Evolutionary conservation across 1,140 invertebrate species (phyloP), one percentile per base, ranked within the genome.

Genomic region (Hypothenemus hampei): DNA sequence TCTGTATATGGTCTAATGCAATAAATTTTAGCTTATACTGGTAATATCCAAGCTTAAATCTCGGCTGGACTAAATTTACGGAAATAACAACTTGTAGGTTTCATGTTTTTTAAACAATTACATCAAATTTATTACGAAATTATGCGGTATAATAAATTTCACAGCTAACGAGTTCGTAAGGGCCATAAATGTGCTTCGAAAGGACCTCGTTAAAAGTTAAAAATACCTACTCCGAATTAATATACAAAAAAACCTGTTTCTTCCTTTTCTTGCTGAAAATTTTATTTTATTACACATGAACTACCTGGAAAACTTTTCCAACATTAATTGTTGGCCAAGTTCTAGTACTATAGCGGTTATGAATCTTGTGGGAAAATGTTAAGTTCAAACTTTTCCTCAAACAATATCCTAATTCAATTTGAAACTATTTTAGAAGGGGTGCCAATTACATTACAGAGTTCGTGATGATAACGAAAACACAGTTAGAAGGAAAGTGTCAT

Each of bases 371-470:
- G 22, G 20, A 20, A 41, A 20, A 20, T 21, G 39, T 20, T 41
- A 45, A 45, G 43, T 45, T 45, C 13, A 45, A 45, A 45, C 43
- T 45, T 45, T 45, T 24, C 11, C 13, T 45, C 22, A 29, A 15
- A 45, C 43, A 29, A 26, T 24, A 45, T 45, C 43, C 23, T 29
- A 45, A 45, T 45, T 45, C 43, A 45, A 24, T 45, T 45, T 45
- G 43, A 20, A 45, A 45, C 43, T 29, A 45, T 45, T 45, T 45
- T 41, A 41, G 39, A 45, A n/a, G 19, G 43, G 43, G 24, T 45
- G 43, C 43, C 43, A 45, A 39, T 49, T 49, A n/a, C n/a, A n/a
- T n/a, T n/a, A 29, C 36, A 49, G 37, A 36, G 46, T 49, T 49
- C 23, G 6, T 11, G 40, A 43, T 43, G 40, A 21, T 43, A 21